A percentile compares a stretch with the other conserved stretches of the same genome.
These are phyloP conservation scores for Arvicanthis niloticus DNA, from an alignment of 2,113 vertebrate species.

Conservation along the genomic window DNA sequence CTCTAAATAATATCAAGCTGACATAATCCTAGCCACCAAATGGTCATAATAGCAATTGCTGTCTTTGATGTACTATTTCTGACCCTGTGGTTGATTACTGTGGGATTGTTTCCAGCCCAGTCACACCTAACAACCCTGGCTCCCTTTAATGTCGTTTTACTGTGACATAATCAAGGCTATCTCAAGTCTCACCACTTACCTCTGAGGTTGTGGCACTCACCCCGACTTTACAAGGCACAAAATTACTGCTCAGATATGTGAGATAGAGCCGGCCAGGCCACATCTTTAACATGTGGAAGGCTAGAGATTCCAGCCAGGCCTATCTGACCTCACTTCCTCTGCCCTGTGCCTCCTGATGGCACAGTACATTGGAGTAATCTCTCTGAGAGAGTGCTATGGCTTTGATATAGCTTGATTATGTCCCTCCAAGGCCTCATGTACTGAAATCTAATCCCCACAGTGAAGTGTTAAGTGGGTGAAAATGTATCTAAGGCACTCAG, in stretches of 20 bases:
- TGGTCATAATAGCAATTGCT: background rate
- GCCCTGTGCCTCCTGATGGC: background rate
- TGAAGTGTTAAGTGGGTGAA: background rate
- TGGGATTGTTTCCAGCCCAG: rapidly evolving
- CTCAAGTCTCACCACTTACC: background rate
- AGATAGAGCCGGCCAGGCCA: background rate
- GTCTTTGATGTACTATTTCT: background rate
- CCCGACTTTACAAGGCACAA: background rate
- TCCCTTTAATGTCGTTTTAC: no score
- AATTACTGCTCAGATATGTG: background rate
- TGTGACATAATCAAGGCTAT: background rate
- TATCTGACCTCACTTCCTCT: background rate
- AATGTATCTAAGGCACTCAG: background rate
- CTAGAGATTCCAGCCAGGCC: background rate
- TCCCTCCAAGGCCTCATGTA: background rate
- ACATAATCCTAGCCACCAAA: background rate
- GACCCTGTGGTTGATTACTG: background rate
- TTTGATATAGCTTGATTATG: background rate
- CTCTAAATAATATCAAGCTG: background rate
- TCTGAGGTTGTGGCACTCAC: rapidly evolving
- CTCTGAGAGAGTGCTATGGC: background rate
- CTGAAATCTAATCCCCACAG: background rate
- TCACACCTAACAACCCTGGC: rapidly evolving
- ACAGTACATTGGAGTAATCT: rapidly evolving
- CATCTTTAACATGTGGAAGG: rapidly evolving